Evolutionary conservation across 1,140 invertebrate species (phyloP), one percentile per base, ranked within the genome.

Genomic region (Hydropsyche tenuis): DNA sequence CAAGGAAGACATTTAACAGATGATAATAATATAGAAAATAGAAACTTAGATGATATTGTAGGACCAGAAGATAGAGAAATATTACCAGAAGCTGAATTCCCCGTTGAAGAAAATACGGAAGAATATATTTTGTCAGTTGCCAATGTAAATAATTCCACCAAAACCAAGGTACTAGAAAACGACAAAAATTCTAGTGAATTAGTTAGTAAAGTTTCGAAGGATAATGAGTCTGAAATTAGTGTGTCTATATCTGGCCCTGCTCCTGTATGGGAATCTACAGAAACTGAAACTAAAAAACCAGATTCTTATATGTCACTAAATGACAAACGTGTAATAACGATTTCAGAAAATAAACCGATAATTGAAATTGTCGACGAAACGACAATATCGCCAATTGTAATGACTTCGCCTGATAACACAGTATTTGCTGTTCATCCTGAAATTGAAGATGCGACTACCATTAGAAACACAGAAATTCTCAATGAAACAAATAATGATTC

Each of bases 261-360:
- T 16, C 82, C 82, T 20, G 83, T 83, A 72, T 84, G 83, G 83
- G 83, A 85, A 74, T 77, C 82, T 48, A 69, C 78, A 18, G 81
- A 82, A 68, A 64, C 65, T 25, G 79, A 81, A 12, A 80, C 68
- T 12, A 75, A 79, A 64, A 71, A 78, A 16, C 27, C 68, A 20
- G 53, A 73, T 23, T 48, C 51, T 37, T 42, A 30, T 11, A 66
- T n/a, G 7, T 14, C 27, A 42, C 1, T 25, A 14, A 23, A 63
- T 14, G 48, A 77, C 20, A 60, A 63, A 68, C 27, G 72, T 37
- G 27, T 74, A 6, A 62, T 77, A 37, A 73, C 63, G 25, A 45
- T 70, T n/a, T 46, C 45, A 16, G 42, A 27, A 42, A 72, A 51
- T 30, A 60, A 43, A 66, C 48, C 27, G 16, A 69, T 23, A 69